Evolutionary conservation across 2,888 invertebrate species (phyloP), one percentile per base, ranked within the genome.

Genomic region (Orthosia gracilis): DNA sequence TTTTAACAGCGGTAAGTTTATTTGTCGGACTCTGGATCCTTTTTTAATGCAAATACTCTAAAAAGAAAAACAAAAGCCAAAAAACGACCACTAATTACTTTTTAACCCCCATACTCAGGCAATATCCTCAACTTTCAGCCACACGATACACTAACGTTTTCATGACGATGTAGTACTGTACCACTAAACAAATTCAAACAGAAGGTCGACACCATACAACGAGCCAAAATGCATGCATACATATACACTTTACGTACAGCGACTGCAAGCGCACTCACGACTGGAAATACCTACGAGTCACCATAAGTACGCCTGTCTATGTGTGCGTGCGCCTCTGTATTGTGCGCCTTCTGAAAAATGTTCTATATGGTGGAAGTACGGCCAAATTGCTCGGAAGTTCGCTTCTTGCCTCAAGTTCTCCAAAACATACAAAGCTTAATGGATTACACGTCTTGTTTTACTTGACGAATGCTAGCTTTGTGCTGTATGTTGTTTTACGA

Each of bases 311-410:
- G 17, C 26, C 11, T 40, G 12, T 23, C 17, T 26, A 15, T 7
- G 12, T 18, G 7, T 57, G 15, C 47, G 4, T n/a, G 11, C 4
- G 18, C 11, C 2, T 40, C 12, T 23, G 40, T 18, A 12, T 21
- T 9, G 0, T 45, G 9, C 4, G 0, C n/a, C 74, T 78, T 78
- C 58, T 78, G 45, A 12, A 11, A 0, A 0, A 13, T 1, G 0
- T 3, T 12, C 18, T 68, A 3, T 47, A 23, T 15, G 5, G 13
- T 76, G 58, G 11, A 52, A 57, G 67, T 67, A 72, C 69, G 63
- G 72, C 81, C 82, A 88, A 89, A 89, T 89, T 89, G 86, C 85
- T 87, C 80, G 83, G 86, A 87, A 89, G 85, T 87, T 88, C 76
- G 70, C 76, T 73, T 81, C 85, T 84, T 80, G 78, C 69, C 66